Evolutionary conservation across 2,888 invertebrate species (phyloP).

Genomic region (Acanthococcus lagerstroemiae): DNA sequence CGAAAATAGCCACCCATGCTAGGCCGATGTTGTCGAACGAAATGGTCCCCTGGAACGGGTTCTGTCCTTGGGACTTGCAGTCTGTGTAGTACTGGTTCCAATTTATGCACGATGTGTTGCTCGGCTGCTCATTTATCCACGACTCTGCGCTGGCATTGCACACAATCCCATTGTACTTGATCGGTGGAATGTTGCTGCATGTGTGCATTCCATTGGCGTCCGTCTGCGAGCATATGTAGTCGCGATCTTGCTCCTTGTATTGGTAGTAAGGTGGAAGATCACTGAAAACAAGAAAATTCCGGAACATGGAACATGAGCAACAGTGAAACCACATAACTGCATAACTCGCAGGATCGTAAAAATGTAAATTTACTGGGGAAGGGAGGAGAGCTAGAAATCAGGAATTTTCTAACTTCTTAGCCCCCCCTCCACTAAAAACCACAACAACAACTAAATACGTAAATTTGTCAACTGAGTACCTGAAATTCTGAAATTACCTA

Average conservation of each 20-base stretch:
- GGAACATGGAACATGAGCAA: no score
- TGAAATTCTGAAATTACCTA: no score
- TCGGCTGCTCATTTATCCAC: conserved; percentile 49
- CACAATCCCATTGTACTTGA: conserved; percentile 51
- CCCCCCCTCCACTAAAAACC: no score
- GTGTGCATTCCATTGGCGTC: conserved; percentile 92
- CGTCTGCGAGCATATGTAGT: conserved; percentile 91
- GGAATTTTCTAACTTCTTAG: no score
- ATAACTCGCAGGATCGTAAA: no score
- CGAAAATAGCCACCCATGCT: conserved; percentile 99
- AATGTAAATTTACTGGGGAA: no score
- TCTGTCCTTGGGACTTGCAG: conserved; percentile 83
- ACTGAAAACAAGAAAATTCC: conserved; percentile 38
- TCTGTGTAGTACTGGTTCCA: conserved; percentile 98
- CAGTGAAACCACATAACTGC: no score
- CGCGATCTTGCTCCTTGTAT: conserved; percentile 70
- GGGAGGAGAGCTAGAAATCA: no score
- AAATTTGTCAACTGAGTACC: no score
- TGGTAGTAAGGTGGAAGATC: conserved; percentile 71
- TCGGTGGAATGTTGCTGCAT: conserved; percentile 72
- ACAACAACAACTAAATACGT: no score
- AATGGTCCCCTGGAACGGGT: conserved; percentile 98
- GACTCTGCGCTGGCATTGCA: conserved; percentile 67
- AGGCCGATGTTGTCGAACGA: conserved; percentile 99
- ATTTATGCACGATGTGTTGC: conserved; percentile 78